Evolutionary conservation across 2,888 invertebrate species (phyloP), one percentile per base, ranked within the genome.

Genomic region (Archaeoteleia sp.): DNA sequence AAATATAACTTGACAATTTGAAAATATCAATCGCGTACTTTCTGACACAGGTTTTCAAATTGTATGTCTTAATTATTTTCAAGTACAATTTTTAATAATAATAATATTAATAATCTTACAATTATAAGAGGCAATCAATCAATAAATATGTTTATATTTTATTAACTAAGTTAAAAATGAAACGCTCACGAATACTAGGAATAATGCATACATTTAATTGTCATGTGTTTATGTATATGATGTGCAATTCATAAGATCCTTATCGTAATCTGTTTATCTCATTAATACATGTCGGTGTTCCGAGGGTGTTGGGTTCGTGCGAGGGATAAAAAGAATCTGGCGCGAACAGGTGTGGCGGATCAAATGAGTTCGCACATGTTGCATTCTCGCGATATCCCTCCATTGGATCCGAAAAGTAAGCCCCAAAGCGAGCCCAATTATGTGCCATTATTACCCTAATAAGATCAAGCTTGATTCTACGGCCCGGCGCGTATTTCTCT

Each of bases 331-430:
- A 71, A 68, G 75, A 71, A 66, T 55, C 35, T 27, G 54, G 58
- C 60, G 75, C 74, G 78, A 81, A 82, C 82, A 82, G 82, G 82
- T 82, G 81, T 78, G 77, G 77, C 74, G 78, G 78, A 79, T 77
- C 75, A 81, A 73, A 75, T 62, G 73, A 68, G 63, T 72, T 69
- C 78, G 74, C 82, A 82, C 82, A 82, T 82, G 82, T 81, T 79
- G 76, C 82, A 72, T 82, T 82, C 82, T 80, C 81, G 80, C 74
- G 76, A 72, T 49, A 15, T 58, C 67, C 72, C 68, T 62, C 39
- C 58, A 48, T 32, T 62, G 55, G 69, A 70, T 68, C 40, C n/a
- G 45, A 25, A 35, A 46, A 39, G 5, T 62, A 65, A 62, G 53
- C 65, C 62, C 62, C 49, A 43, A 51, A 46, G 42, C 58, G 72